Percentiles rank a stretch among this genome's conserved stretches.
Evolutionary conservation across 2,888 invertebrate genomes (phyloP).

Genomic region (Ectemnius cavifrons): DNA sequence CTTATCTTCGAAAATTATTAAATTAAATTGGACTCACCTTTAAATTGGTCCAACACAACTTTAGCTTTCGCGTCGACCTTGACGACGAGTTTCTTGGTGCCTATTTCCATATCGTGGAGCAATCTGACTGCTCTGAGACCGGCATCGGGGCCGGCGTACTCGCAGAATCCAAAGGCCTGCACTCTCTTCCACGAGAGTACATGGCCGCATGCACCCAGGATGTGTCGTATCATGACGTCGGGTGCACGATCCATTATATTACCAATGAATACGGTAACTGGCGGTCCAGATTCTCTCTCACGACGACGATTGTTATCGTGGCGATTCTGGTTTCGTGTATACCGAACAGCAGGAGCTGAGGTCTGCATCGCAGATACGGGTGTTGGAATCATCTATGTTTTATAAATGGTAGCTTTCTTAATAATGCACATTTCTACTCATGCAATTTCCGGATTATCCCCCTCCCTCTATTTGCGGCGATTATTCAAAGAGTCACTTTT

Average conservation of each 20-base stretch:
- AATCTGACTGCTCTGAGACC: slow-evolving; percentile 95
- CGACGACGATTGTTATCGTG: slow-evolving; percentile 73
- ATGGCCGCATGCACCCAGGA: slow-evolving; percentile 95
- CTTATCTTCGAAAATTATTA: too few species aligned
- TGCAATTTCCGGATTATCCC: slow-evolving; percentile 52
- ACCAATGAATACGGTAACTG: slow-evolving; percentile 98
- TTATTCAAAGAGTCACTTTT: slow-evolving; percentile 29
- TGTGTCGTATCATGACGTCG: slow-evolving; percentile 95
- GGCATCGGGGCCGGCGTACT: slow-evolving; percentile 96
- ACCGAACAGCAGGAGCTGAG: slow-evolving; percentile 75
- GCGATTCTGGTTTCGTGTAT: slow-evolving; percentile 72
- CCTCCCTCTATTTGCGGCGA: slow-evolving; percentile 54
- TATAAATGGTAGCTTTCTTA: slow-evolving; percentile 64
- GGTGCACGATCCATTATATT: slow-evolving; percentile 97
- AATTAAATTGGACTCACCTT: slow-evolving; percentile 80
- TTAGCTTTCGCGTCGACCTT: slow-evolving; percentile 99
- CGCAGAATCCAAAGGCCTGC: slow-evolving; percentile 98
- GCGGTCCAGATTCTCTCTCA: slow-evolving; percentile 83
- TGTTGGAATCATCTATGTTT: slow-evolving; percentile 78
- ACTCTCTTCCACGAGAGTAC: slow-evolving; percentile 98
- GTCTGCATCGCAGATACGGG: slow-evolving; percentile 78
- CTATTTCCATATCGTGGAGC: slow-evolving; percentile 94
- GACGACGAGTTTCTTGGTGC: slow-evolving; percentile 95
- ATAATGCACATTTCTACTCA: slow-evolving; percentile 66
- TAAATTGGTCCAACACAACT: slow-evolving; percentile 94